Evolutionary conservation across 1,140 invertebrate species (phyloP).

Genomic region (Halyomorpha halys): DNA sequence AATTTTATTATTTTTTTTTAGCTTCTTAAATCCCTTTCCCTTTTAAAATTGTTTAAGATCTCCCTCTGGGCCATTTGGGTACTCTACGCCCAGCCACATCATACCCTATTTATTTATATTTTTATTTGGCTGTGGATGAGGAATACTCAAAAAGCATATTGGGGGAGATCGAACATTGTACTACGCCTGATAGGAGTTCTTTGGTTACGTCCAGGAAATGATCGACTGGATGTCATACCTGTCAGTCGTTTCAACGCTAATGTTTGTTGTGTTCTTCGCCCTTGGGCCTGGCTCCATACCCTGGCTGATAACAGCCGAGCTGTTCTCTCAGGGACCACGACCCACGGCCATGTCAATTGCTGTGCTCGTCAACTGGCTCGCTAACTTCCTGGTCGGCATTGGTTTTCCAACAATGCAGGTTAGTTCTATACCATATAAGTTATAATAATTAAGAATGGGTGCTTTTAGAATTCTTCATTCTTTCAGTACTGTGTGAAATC

Average conservation of each 20-base stretch:
- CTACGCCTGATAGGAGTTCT: conserved; percentile 75
- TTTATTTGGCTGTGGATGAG: conserved; percentile 10
- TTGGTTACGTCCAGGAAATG: conserved; percentile 93
- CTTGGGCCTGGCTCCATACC: conserved; percentile 94
- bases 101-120: conserved; percentile 9
- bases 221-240: conserved; percentile 95
- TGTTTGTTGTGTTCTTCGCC: conserved; percentile 95
- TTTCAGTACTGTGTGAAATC: too few relatives aligned
- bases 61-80: background rate
- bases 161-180: conserved; percentile 35
- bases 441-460: too few relatives aligned
- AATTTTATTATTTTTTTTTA: conserved; percentile 8
- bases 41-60: background rate
- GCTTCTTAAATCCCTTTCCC: conserved; percentile 1
- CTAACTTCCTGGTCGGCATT: conserved; percentile 94
- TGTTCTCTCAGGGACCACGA: conserved; percentile 92
- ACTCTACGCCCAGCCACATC: background rate
- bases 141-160: conserved; percentile 31
- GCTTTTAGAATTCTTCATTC: too few relatives aligned
- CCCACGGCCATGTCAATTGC: conserved; percentile 97
- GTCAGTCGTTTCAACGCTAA: conserved; percentile 83
- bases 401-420: conserved; percentile 89
- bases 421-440: conserved; percentile 28
- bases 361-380: conserved; percentile 95
- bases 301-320: conserved; percentile 97